Base-by-base conservation (phyloP, 2,113 vertebrate species). In the Hippocampus abdominalis region DNA sequence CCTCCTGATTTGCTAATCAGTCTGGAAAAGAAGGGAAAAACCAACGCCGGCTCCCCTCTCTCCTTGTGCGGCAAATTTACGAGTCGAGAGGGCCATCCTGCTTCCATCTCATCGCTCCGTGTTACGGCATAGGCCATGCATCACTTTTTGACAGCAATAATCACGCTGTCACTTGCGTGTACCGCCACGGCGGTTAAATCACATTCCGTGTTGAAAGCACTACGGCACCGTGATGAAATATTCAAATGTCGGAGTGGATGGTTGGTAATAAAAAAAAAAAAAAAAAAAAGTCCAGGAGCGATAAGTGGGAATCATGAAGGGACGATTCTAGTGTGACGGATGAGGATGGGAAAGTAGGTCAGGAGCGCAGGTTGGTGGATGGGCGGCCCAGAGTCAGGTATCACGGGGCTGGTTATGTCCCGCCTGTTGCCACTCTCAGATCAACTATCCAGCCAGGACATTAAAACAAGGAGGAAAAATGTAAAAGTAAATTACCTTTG, bases 1-100 rank as follows among this genome's bases (percentile, higher is more conserved):
- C 85, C 77, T 79, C 83, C 81, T 91, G 88, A 90, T 87, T 87
- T 81, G 70, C 88, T 88, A 90, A 91, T 91, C 88, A 90, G 84
- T 89, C 84, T 89, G 78, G 75, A 89, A 71, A 81, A 73, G 86
- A 78, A 88, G 70, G 68, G 64, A 81, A 87, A 36, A 90, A 88
- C 81, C 53, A 90, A 84, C 79, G 83, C 68, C 67, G 76, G 57
- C 11, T 69, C 76, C 71, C 73, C 73, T 68, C 73, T 64, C 82
- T 80, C 36, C 48, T 54, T 36, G 68, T 61, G 68, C 39, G 77
- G 74, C 46, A 71, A 70, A 84, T 84, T 84, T 66, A 62, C 74
- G 49, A 68, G 71, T 25, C 51, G 46, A 59, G 64, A 74, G 69
- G 63, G 79, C 70, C 60, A 68, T 78, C 76, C 27, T 8, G 57